Conservation (phyloP, 2,888 invertebrate genomes). For the Dryobotodes eremita region DNA sequence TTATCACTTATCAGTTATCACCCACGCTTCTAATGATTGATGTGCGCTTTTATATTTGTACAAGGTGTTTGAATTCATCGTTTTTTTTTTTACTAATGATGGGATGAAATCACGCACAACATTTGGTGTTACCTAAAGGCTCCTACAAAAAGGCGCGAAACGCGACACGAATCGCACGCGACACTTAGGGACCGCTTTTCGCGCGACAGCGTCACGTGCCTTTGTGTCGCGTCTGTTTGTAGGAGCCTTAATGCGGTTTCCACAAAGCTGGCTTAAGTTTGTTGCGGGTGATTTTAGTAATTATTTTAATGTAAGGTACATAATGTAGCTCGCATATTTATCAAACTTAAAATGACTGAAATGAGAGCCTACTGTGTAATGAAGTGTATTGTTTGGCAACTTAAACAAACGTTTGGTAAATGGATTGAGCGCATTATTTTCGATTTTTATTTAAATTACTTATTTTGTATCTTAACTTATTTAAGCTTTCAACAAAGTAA, state of each 20-base stretch:
- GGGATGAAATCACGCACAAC: not conserved
- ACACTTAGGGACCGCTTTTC: too few relatives aligned
- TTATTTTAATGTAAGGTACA: not conserved
- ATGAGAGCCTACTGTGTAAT: too few relatives aligned
- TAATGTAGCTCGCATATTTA: not conserved
- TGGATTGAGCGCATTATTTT: not conserved
- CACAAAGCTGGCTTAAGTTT: not conserved
- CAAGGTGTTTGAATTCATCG: constrained; percentile 26
- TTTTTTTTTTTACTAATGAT: constrained; percentile 14
- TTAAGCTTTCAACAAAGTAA: not conserved
- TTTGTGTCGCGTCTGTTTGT: too few relatives aligned
- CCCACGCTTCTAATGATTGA: constrained; percentile 60
- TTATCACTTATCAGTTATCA: constrained; percentile 57
- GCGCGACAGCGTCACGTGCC: too few relatives aligned
- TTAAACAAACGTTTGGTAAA: not conserved
- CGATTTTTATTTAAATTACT: not conserved
- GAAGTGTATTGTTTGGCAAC: not conserved
- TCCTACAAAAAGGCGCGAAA: too few relatives aligned
- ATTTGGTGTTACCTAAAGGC: not conserved
- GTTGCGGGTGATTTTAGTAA: not conserved
- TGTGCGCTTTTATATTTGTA: constrained; percentile 32
- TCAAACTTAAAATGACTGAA: not conserved
- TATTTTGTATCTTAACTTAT: not conserved
- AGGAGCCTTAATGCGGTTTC: not conserved
- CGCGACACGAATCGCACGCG: too few relatives aligned